Conservation (phyloP, 2,797 vertebrate species). For the Dipus sagitta region DNA sequence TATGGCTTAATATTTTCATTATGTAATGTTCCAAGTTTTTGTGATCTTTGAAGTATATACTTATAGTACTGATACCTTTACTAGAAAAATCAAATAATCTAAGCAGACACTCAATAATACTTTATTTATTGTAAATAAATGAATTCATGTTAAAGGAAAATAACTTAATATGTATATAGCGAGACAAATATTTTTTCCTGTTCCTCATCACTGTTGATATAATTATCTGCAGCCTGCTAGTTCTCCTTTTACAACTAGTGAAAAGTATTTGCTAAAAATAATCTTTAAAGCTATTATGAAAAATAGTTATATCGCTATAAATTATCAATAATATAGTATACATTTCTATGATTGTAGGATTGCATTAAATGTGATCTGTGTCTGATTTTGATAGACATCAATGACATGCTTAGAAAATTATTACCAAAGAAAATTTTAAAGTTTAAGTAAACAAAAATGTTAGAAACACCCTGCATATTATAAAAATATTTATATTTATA, state of each 20-base stretch:
- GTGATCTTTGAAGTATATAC: not conserved
- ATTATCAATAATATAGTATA: not conserved
- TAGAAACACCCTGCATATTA: not conserved
- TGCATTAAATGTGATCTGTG: not conserved
- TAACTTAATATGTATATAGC: not conserved
- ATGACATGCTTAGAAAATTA: not conserved
- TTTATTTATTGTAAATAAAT: not conserved
- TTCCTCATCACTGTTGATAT: not conserved
- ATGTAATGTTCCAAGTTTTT: not conserved
- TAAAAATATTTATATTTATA: not conserved
- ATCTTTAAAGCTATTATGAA: not conserved
- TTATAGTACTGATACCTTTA: not conserved
- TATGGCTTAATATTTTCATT: not conserved
- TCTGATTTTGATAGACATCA: not conserved
- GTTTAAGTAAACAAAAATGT: not conserved
- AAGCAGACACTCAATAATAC: not conserved
- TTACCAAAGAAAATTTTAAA: not conserved
- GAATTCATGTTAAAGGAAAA: not conserved
- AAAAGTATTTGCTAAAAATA: not conserved
- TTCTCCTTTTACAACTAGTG: not conserved
- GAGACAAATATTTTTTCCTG: not conserved
- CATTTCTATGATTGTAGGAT: not conserved
- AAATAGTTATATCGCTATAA: not conserved
- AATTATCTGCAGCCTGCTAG: not conserved
- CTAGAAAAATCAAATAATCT: not conserved